phyloP scores from a whole-genome alignment of 2,797 vertebrate species.

The Hylomyscus alleni region DNA sequence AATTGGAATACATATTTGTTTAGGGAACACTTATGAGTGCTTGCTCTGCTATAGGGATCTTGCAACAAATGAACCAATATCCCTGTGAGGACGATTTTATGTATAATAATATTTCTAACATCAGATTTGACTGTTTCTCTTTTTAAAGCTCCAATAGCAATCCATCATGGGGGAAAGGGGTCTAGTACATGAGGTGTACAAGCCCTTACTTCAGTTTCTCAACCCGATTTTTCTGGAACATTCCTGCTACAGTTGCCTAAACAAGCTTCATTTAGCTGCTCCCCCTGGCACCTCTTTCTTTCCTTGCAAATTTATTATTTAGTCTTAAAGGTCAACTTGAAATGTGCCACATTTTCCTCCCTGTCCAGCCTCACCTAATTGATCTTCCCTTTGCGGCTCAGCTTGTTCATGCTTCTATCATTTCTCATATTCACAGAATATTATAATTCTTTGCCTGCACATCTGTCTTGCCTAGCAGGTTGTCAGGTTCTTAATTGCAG shows the following conservation, averaged over 20 bases:
- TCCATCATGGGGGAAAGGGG: neutral
- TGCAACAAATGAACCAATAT: conserved; percentile 11
- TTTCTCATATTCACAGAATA: neutral
- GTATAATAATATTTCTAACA: neutral
- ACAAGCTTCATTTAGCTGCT: neutral
- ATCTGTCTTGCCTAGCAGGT: neutral
- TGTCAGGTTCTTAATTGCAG: conserved; percentile 11
- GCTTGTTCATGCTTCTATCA: neutral
- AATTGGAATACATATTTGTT: neutral
- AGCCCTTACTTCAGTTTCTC: neutral
- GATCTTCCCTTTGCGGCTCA: neutral
- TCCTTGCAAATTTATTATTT: neutral
- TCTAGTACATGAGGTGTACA: neutral
- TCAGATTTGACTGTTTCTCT: conserved; percentile 2
- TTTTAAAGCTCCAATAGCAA: conserved; percentile 40
- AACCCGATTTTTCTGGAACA: neutral
- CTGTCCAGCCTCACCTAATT: neutral
- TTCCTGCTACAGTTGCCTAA: neutral
- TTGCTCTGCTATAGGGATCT: neutral
- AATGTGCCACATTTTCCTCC: neutral
- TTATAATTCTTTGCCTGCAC: neutral
- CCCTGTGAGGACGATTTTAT: neutral
- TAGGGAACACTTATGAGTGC: neutral
- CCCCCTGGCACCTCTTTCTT: neutral
- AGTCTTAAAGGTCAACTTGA: conserved; percentile 13